These are phyloP conservation scores for Chrysopa pallens DNA, from an alignment of 1,140 invertebrate genomes.

Conservation along the genomic window DNA sequence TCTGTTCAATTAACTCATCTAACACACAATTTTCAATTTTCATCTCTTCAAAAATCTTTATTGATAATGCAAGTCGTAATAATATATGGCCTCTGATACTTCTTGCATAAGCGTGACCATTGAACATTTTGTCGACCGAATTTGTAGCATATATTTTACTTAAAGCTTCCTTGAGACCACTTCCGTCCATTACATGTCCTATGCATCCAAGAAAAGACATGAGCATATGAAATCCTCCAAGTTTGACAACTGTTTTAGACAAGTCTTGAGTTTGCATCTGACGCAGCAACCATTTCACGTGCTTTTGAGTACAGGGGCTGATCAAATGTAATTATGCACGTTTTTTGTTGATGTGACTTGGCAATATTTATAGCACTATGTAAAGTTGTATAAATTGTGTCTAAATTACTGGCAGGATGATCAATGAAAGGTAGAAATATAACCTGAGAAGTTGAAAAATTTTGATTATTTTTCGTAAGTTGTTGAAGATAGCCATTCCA, in stretches of 20 bases:
- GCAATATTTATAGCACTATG: conserved; percentile 3
- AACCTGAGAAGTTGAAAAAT: conserved; percentile 8
- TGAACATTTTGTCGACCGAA: conserved; percentile 19
- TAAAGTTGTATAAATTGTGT: conserved; percentile 9
- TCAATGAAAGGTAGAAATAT: conserved; percentile 10
- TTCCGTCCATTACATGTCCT: conserved; percentile 19
- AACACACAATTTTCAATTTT: no score
- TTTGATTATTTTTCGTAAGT: conserved; percentile 5
- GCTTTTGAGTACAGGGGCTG: conserved; percentile 18
- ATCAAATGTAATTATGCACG: conserved; percentile 17
- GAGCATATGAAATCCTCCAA: conserved; percentile 18
- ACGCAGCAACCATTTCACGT: conserved; percentile 8
- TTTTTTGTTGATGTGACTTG: conserved; percentile 8
- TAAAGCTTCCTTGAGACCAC: conserved; percentile 19
- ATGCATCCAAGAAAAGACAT: conserved; percentile 22
- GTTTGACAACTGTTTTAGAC: conserved; percentile 7
- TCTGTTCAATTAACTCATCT: conserved; percentile 1
- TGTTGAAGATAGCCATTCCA: conserved; percentile 15
- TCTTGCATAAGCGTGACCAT: conserved; percentile 21
- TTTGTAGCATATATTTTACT: conserved; percentile 13
- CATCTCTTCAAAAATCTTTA: conserved; percentile 6
- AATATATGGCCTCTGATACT: conserved; percentile 22
- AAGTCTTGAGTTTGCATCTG: conserved; percentile 4
- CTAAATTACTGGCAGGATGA: conserved; percentile 6
- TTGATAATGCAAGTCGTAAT: conserved; percentile 9